A percentile compares a stretch with the other conserved stretches of the same genome.
phyloP scores from a whole-genome alignment of 2,888 invertebrate genomes.

The Aplocera efformata region DNA sequence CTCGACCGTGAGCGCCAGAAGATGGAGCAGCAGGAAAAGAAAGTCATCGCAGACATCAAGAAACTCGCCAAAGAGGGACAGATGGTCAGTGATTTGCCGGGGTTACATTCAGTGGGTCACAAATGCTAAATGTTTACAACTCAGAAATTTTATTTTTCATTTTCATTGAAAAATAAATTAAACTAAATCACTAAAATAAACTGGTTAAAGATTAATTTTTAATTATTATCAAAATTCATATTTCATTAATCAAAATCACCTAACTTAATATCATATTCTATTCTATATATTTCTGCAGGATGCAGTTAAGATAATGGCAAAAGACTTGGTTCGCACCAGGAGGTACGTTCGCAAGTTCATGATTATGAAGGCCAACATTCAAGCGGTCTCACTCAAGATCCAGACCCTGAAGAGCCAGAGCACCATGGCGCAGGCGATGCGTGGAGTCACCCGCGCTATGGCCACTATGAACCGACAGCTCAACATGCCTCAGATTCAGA shows the following conservation, averaged over 20 bases:
- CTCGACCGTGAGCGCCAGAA: constrained; percentile 95
- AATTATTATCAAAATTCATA: too few relatives aligned
- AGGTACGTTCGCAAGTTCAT: constrained; percentile 98
- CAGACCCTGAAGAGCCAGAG: constrained; percentile 98
- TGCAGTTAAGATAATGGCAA: constrained; percentile 97
- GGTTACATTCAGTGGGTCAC: too few relatives aligned
- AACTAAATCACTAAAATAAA: too few relatives aligned
- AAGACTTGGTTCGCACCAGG: constrained; percentile 97
- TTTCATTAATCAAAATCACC: too few relatives aligned
- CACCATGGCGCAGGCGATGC: constrained; percentile 99
- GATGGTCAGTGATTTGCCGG: constrained; percentile 86
- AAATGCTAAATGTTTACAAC: too few relatives aligned
- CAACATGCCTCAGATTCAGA: constrained; percentile 99
- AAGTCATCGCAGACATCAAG: constrained; percentile 98
- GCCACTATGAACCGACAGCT: constrained; percentile 98
- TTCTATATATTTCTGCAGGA: too few relatives aligned
- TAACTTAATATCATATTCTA: too few relatives aligned
- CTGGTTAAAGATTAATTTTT: too few relatives aligned
- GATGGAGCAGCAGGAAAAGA: constrained; percentile 99
- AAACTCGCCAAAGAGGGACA: constrained; percentile 99
- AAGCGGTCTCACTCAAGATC: constrained; percentile 97
- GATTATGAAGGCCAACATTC: constrained; percentile 99
- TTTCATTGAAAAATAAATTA: too few relatives aligned
- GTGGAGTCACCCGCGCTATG: constrained; percentile 99
- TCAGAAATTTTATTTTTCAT: too few relatives aligned